Conservation (phyloP, 92 coral and sea anemone genomes). For the Palythoa grandis region DNA sequence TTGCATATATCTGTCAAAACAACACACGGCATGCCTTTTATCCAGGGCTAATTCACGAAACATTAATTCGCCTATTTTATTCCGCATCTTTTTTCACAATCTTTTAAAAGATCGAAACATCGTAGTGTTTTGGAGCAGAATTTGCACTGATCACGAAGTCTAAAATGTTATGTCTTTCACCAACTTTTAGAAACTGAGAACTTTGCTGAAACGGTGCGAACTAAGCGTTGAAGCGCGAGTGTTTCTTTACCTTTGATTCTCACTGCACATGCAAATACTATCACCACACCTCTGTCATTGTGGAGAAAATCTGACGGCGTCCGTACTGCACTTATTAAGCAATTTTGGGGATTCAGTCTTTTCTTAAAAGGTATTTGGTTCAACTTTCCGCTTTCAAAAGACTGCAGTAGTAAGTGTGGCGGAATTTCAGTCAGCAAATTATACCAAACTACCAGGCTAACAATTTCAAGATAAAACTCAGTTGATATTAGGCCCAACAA, state of each 20-base stretch:
- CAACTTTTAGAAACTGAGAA: not conserved
- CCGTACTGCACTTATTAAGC: not conserved
- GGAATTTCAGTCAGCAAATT: not conserved
- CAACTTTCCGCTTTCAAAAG: not conserved
- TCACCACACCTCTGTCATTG: not conserved
- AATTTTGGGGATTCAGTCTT: not conserved
- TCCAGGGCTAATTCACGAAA: not conserved
- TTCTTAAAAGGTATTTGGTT: not conserved
- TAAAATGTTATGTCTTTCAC: not conserved
- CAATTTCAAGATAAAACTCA: too few species aligned
- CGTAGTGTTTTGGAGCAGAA: not conserved
- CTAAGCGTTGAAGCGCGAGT: not conserved
- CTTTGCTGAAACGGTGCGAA: not conserved
- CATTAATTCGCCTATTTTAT: not conserved
- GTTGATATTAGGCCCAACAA: not conserved
- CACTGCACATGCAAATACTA: not conserved
- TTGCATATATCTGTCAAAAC: not conserved
- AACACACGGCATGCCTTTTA: not conserved
- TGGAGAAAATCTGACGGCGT: not conserved
- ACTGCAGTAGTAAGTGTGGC: not conserved
- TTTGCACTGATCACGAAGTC: not conserved
- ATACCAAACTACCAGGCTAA: not conserved
- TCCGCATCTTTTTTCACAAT: not conserved
- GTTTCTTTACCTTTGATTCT: not conserved
- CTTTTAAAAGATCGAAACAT: too few species aligned